These are phyloP conservation scores for Cistogaster globosa DNA, from an alignment of 2,888 invertebrate species.

Conservation along the genomic window DNA sequence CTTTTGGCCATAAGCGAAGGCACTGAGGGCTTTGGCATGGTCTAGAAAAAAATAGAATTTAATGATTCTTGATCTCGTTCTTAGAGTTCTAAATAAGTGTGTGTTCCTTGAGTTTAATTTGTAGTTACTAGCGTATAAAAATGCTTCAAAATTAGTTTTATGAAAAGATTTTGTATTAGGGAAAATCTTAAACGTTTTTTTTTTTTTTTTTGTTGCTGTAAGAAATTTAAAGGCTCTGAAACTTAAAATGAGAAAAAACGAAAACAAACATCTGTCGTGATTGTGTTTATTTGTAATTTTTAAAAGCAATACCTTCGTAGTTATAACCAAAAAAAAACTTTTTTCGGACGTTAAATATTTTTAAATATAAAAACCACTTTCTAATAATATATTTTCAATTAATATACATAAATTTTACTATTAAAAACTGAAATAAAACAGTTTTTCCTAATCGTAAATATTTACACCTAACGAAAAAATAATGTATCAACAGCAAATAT, in stretches of 20 bases:
- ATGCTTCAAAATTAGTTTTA: constrained; percentile 60
- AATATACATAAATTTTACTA: not conserved
- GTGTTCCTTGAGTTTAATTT: constrained; percentile 69
- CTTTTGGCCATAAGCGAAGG: constrained; percentile 97
- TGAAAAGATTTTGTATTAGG: constrained; percentile 42
- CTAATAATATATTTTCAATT: not conserved
- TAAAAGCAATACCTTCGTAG: constrained; percentile 61
- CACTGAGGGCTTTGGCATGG: constrained; percentile 93
- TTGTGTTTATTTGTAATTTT: constrained; percentile 28
- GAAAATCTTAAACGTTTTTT: constrained; percentile 58
- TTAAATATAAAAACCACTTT: not conserved
- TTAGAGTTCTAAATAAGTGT: constrained; percentile 55
- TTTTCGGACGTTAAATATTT: constrained; percentile 24
- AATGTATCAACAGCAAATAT: constrained; percentile 72
- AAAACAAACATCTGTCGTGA: constrained; percentile 19
- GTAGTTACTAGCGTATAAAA: constrained; percentile 67
- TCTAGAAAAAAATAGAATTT: constrained; percentile 74
- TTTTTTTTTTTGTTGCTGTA: constrained; percentile 59
- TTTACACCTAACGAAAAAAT: constrained; percentile 60
- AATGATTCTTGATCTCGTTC: constrained; percentile 65
- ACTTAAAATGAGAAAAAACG: constrained; percentile 11
- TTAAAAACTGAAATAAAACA: not conserved
- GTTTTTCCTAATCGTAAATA: not conserved
- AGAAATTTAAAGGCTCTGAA: constrained; percentile 56
- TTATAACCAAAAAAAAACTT: constrained; percentile 2